Evolutionary conservation across 2,888 invertebrate species (phyloP), one percentile per base, ranked within the genome.

Genomic region (Aromia moschata): DNA sequence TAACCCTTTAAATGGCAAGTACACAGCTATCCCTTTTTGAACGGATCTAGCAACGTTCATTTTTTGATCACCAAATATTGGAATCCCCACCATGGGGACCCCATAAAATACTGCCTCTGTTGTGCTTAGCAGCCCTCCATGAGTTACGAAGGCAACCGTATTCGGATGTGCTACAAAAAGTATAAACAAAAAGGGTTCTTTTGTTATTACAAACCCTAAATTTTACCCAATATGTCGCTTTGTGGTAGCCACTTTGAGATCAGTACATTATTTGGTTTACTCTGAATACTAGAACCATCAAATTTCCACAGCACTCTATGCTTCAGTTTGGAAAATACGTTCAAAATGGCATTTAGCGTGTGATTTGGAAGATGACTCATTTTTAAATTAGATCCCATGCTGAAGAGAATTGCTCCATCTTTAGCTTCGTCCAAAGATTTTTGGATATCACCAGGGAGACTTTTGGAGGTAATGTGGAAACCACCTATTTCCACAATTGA

Each of bases 161-260:
- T 84, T 85, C 1, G 79, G 79, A 74, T 87, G 85, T 2, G 82
- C 84, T 84, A 41, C 10, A 17, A 15, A 45, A n/a, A 47, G n/a
- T 33, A 11, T n/a, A 33, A 10, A 16, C 9, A 16, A 2, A 11
- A 17, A 70, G n/a, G n/a, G n/a, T 51, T 7, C 1, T 12, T 10
- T 14, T 43, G 7, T 4, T 46, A 25, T 25, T 5, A 25, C 25
- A 5, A 5, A 5, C 4, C 9, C 3, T 36, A 36, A 9, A 12
- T 51, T 49, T 62, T 51, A 72, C 72, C 75, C 45, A 75, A 64
- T 57, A 76, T 69, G 16, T 70, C 72, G 20, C 69, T 65, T 74
- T 90, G 90, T 0, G 90, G 90, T 36, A 90, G 70, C 90, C 90
- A 90, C 62, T 86, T 85, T 55, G 81, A 77, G 4, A 84, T 77